These are phyloP conservation scores for Heterocephalus glaber DNA, from an alignment of 2,113 vertebrate genomes.

Conservation along the genomic window DNA sequence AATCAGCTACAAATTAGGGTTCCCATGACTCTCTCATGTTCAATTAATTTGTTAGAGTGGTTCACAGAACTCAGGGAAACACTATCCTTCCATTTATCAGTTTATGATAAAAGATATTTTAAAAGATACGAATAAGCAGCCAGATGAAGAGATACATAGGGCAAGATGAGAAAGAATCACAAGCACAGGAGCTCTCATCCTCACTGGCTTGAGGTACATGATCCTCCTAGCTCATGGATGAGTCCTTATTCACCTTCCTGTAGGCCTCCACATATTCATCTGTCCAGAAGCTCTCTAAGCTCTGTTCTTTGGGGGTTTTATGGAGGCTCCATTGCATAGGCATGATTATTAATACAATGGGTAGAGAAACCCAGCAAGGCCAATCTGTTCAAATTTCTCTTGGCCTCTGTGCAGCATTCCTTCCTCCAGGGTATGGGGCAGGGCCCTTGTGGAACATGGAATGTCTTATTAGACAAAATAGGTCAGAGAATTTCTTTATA, in stretches of 20 bases:
- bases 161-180: background rate
- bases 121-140: background rate
- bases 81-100: background rate
- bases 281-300: background rate
- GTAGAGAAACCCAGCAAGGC: background rate
- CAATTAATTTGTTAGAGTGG: background rate
- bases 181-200: background rate
- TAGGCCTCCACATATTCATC: background rate
- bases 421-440: background rate
- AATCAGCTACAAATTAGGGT: background rate
- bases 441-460: background rate
- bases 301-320: background rate
- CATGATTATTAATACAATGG: background rate
- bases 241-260: background rate
- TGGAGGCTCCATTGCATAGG: background rate
- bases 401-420: background rate
- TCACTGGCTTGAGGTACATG: background rate
- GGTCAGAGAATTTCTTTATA: background rate
- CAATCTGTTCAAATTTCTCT: background rate
- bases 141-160: background rate
- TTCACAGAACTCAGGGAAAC: background rate
- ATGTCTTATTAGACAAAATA: background rate
- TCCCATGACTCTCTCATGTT: background rate
- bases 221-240: background rate
- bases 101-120: background rate